Evolutionary conservation across 92 coral and sea anemone species (phyloP), one percentile per base, ranked within the genome.

Genomic region (Galaxea fascicularis): DNA sequence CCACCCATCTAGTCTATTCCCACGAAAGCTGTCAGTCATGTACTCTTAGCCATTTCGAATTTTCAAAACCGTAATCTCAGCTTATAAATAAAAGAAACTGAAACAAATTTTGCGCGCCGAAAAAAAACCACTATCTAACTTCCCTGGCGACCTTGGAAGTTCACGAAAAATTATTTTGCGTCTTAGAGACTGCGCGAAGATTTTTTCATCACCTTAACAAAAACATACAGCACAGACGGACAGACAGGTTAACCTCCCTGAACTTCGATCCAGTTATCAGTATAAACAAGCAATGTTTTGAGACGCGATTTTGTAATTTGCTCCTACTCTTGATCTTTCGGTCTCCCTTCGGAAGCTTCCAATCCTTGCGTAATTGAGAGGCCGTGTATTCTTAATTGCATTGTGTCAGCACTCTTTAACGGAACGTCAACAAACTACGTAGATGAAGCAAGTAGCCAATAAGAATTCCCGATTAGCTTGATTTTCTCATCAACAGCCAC

Each of bases 401-500:
- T 89, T 94, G 98, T 94, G 98, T 94, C 98, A 94, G 88, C 98
- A 95, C 98, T 94, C 92, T 94, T 93, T 89, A 90, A 80, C 82
- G 89, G 88, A 92, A 91, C 85, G 98, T 93, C 98, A 94, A 94
- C 98, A 94, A 85, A 87, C 98, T 92, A 92, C 98, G 95, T 93
- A 92, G 90, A 94, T 92, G 95, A 87, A 90, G 80, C 90, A 82
- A 78, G 62, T 85, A 85, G 74, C 98, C 98, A 94, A 94, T 94
- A 79, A 89, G 90, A 87, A 84, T 8, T 69, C 82, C 88, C 82
- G 91, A 94, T 92, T 94, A 91, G 95, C 98, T 78, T 90, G 95
- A 92, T 94, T 93, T 91, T 92, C 95, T 90, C 95, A 94, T 94
- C 98, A 94, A 89, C 95, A 94, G 93, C 89, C 88, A 71, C 95